phyloP scores from a whole-genome alignment of 2,888 invertebrate genomes.

The Trissolcus brochymenae region DNA sequence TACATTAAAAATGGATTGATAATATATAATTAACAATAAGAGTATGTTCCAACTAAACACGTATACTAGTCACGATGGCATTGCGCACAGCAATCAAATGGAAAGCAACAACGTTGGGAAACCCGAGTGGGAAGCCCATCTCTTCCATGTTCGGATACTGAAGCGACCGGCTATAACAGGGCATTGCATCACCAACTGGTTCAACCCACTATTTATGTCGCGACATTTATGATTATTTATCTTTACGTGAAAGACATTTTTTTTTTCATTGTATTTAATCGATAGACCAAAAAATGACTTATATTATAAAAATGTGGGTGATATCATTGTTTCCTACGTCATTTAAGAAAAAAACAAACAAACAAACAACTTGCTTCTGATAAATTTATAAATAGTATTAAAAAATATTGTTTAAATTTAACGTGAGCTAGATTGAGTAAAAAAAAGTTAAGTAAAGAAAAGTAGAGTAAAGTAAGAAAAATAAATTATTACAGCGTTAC shows the following conservation, averaged over 20 bases:
- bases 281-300: neutral
- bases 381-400: neutral
- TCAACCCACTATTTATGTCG: constrained; percentile 58
- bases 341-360: no score
- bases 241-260: constrained; percentile 9
- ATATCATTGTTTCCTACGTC: no score
- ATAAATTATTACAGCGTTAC: constrained; percentile 73
- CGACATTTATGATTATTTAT: constrained; percentile 20
- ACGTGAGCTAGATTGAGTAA: neutral
- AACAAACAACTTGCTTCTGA: neutral
- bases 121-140: constrained; percentile 59
- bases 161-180: constrained; percentile 68
- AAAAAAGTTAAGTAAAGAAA: no score
- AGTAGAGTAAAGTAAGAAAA: neutral
- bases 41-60: neutral
- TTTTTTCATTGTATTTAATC: constrained; percentile 26
- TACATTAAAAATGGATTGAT: neutral
- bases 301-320: no score
- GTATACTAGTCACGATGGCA: constrained; percentile 1
- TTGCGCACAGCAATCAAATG: constrained; percentile 16
- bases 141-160: constrained; percentile 68
- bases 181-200: constrained; percentile 75
- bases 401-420: neutral
- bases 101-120: constrained; percentile 44
- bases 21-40: constrained; percentile 5